Percentiles rank a stretch among this genome's conserved stretches.
Conservation (phyloP, 1,140 invertebrate species). For the Portunus trituberculatus region DNA sequence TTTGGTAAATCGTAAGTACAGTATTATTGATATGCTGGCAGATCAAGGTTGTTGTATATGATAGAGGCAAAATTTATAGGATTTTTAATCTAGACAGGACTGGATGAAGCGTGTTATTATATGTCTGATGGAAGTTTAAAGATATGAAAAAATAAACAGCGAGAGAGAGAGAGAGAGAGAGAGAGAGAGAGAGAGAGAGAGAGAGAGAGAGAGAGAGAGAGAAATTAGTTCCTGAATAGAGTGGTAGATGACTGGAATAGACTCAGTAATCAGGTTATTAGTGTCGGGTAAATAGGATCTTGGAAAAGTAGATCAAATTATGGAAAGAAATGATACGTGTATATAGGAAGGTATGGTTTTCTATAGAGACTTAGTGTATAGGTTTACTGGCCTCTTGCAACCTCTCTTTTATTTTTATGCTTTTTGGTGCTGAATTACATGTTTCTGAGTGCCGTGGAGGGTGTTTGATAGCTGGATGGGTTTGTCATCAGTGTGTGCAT, state of each 20-base stretch:
- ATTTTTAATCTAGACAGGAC: no score
- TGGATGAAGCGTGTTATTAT: no score
- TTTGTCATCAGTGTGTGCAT: no score
- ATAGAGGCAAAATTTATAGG: no score
- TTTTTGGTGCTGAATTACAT: no score
- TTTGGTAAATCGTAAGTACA: no score
- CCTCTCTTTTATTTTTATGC: no score
- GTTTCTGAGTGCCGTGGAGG: no score
- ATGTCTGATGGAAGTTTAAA: not conserved
- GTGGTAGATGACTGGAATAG: not conserved
- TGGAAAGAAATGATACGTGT: not conserved
- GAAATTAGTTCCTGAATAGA: not conserved
- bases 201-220: constrained; percentile 40
- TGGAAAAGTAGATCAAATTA: not conserved
- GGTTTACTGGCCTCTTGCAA: no score
- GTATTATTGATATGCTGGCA: no score
- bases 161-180: constrained; percentile 41
- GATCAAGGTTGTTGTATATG: no score
- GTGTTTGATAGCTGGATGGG: no score
- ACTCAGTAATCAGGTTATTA: not conserved
- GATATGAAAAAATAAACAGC: not conserved
- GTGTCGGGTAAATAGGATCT: not conserved
- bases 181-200: constrained; percentile 43
- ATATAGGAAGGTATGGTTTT: not conserved
- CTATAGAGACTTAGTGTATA: not conserved